These are phyloP conservation scores for Macroteleia sp. DNA, from an alignment of 2,888 invertebrate genomes.

Conservation along the genomic window DNA sequence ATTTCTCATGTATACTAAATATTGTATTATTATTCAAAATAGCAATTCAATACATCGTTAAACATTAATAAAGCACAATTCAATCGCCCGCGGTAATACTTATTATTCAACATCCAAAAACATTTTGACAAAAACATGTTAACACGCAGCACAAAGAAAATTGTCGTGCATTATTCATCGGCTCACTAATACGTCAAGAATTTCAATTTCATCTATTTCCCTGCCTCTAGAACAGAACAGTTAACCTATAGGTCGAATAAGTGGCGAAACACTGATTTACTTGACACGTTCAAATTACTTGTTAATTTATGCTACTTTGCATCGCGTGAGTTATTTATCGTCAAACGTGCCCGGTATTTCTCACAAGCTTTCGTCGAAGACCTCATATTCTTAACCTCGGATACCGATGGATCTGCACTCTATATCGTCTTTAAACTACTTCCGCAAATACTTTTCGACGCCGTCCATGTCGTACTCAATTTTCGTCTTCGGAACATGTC, in stretches of 20 bases:
- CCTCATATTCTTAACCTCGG: conserved; percentile 17
- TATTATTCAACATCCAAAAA: conserved; percentile 43
- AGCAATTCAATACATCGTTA: conserved; percentile 28
- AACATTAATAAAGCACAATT: conserved; percentile 42
- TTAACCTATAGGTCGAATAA: conserved; percentile 35
- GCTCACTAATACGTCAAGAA: conserved; percentile 18
- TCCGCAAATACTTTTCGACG: conserved; percentile 20
- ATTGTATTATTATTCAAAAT: conserved; percentile 40
- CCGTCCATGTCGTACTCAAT: conserved; percentile 6
- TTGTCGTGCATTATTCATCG: conserved; percentile 45
- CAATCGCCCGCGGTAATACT: conserved; percentile 22
- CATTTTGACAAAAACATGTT: conserved; percentile 47
- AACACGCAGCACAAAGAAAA: conserved; percentile 31
- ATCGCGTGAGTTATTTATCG: conserved; percentile 45
- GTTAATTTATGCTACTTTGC: conserved; percentile 51
- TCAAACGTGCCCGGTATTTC: conserved; percentile 33
- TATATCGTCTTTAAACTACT: conserved; percentile 22
- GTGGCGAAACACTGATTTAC: conserved; percentile 49
- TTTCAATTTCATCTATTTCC: conserved; percentile 48
- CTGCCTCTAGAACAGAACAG: conserved; percentile 27
- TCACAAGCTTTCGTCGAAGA: conserved; percentile 33
- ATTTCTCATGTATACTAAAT: conserved; percentile 40
- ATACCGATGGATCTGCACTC: conserved; percentile 6
- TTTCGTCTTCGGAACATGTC: conserved; percentile 4
- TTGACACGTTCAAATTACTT: conserved; percentile 46